phyloP scores from a whole-genome alignment of 2,797 vertebrate genomes.

The Schizothorax lantsangensis region DNA sequence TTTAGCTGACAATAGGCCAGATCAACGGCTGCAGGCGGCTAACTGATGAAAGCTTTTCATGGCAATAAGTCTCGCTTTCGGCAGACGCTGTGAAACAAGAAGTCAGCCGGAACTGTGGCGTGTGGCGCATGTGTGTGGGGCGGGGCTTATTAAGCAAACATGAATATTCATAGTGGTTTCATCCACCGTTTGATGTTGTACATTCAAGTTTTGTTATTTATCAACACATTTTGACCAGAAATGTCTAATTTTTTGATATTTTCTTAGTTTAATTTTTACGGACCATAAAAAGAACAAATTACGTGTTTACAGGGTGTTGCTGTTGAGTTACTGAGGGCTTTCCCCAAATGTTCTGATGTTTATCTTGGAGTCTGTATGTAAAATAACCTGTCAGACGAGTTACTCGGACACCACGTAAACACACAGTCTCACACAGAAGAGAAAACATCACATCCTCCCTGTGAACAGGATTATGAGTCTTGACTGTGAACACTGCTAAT shows the following conservation, averaged over 20 bases:
- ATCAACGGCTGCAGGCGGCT: conserved; percentile 46
- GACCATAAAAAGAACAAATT: neutral
- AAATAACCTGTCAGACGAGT: conserved; percentile 49
- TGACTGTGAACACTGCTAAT: neutral
- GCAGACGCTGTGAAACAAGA: conserved; percentile 14
- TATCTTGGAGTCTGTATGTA: conserved; percentile 35
- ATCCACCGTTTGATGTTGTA: neutral
- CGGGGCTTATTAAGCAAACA: neutral
- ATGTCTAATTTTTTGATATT: too few relatives aligned
- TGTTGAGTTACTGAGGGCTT: neutral
- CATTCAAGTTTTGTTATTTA: neutral
- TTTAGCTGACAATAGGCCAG: conserved; percentile 50
- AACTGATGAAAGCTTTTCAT: conserved; percentile 59
- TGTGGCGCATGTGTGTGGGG: conserved; percentile 12
- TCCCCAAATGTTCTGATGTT: conserved; percentile 29
- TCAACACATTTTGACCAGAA: neutral
- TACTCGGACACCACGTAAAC: conserved; percentile 18
- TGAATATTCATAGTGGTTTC: conserved; percentile 41
- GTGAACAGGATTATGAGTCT: conserved; percentile 8
- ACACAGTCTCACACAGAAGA: neutral
- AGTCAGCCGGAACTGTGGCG: neutral
- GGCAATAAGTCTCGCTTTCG: conserved; percentile 42
- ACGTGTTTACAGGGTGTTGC: neutral
- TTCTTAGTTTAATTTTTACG: neutral
- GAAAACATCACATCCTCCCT: neutral